Percentiles rank a stretch among this genome's conserved stretches.
Conservation (phyloP, 37 sponge, comb jelly and placozoan genomes). For the Beroe ovata region DNA sequence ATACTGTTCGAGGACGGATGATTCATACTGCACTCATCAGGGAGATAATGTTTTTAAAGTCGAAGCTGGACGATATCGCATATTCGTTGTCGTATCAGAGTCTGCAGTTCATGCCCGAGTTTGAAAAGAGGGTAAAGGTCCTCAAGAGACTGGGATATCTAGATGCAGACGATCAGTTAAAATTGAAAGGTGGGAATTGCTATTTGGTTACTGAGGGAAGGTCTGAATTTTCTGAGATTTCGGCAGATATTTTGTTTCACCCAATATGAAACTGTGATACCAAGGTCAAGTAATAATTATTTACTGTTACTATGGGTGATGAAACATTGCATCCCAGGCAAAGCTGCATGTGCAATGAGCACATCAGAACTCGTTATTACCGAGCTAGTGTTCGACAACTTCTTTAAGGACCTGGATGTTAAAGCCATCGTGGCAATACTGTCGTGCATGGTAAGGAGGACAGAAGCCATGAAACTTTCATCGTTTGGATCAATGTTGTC, state of each 20-base stretch:
- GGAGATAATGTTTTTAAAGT: background rate
- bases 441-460: slow-evolving; percentile 77
- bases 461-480: background rate
- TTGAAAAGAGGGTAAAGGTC: slow-evolving; percentile 75
- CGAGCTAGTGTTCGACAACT: slow-evolving; percentile 87
- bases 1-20: background rate
- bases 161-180: slow-evolving; percentile 68
- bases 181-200: slow-evolving; percentile 86
- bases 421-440: slow-evolving; percentile 89
- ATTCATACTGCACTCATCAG: background rate
- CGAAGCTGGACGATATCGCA: slow-evolving; percentile 62
- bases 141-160: slow-evolving; percentile 79
- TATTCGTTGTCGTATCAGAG: slow-evolving; percentile 82
- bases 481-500: no score
- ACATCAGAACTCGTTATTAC: slow-evolving; percentile 88
- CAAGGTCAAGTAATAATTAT: no score
- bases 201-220: no score
- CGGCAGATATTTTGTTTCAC: no score
- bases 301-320: no score
- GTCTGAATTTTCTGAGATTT: no score
- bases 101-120: slow-evolving; percentile 89
- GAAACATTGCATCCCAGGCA: background rate
- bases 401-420: slow-evolving; percentile 72
- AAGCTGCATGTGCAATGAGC: slow-evolving; percentile 87
- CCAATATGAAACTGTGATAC: background rate